These are phyloP conservation scores for Crenuchus spilurus DNA, from an alignment of 2,797 vertebrate genomes.

Conservation along the genomic window DNA sequence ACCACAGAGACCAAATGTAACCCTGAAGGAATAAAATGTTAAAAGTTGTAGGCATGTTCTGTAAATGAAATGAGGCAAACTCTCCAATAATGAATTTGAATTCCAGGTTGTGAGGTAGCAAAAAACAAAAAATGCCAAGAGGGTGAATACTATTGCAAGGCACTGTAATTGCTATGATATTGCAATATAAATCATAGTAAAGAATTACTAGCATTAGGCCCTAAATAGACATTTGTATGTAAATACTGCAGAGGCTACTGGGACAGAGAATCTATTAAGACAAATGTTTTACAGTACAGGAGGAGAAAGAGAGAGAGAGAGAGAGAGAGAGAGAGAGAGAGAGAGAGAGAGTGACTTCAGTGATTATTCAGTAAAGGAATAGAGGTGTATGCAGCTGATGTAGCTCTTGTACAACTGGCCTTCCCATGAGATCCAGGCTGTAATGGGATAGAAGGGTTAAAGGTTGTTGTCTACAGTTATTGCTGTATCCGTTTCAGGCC, in stretches of 20 bases:
- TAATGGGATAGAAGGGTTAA: slow-evolving; percentile 9
- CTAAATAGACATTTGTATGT: slow-evolving; percentile 95
- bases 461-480: slow-evolving; percentile 13
- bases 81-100: too few species aligned
- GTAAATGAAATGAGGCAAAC: too few species aligned
- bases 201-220: slow-evolving; percentile 87
- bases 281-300: slow-evolving; percentile 92
- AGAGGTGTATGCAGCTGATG: slow-evolving; percentile 81
- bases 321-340: slow-evolving; percentile 64
- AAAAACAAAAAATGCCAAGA: too few species aligned
- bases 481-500: slow-evolving; percentile 18
- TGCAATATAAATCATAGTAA: slow-evolving; percentile 86
- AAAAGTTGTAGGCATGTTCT: too few species aligned
- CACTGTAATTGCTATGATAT: slow-evolving; percentile 93
- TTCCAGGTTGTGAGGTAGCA: too few species aligned
- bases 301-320: slow-evolving; percentile 39
- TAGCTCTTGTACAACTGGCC: slow-evolving; percentile 57
- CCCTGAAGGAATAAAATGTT: too few species aligned
- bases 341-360: slow-evolving; percentile 69
- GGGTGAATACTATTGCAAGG: too few species aligned
- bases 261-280: slow-evolving; percentile 93
- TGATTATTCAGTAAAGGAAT: slow-evolving; percentile 80
- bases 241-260: slow-evolving; percentile 88
- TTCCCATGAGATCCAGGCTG: neutral
- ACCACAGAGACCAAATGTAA: too few species aligned